Percentiles rank a stretch among this genome's conserved stretches.
phyloP scores from a whole-genome alignment of 2,797 vertebrate species.

The Clarias pachynema region DNA sequence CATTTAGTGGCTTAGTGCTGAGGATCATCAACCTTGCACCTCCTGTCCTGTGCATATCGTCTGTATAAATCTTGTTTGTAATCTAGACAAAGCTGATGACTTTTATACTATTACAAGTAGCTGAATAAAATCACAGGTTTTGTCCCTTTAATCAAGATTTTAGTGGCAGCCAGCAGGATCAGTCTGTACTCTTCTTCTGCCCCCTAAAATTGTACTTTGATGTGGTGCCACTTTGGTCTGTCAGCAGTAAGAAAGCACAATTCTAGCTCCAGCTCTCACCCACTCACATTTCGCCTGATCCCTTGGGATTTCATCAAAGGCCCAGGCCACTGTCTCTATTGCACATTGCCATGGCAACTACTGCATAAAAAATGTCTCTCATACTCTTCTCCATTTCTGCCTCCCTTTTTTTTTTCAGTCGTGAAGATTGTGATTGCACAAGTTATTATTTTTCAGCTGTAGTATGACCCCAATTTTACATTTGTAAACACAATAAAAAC shows the following conservation, averaged over 20 bases:
- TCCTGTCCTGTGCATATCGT: no score
- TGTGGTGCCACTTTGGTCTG: slow-evolving; percentile 44
- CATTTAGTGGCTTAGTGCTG: background rate
- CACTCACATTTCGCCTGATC: slow-evolving; percentile 54
- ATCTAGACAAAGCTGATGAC: background rate
- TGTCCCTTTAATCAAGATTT: slow-evolving; percentile 15
- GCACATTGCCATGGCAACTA: slow-evolving; percentile 68
- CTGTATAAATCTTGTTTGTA: background rate
- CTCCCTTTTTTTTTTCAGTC: slow-evolving; percentile 53
- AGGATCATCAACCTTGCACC: no score
- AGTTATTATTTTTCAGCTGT: background rate
- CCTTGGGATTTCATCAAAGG: slow-evolving; percentile 47
- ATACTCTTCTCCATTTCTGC: slow-evolving; percentile 38
- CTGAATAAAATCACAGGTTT: background rate
- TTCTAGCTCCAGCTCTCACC: slow-evolving; percentile 4
- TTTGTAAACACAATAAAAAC: background rate
- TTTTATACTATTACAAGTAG: background rate
- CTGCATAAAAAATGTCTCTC: slow-evolving; percentile 50
- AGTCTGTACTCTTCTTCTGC: slow-evolving; percentile 20
- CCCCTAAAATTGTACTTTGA: slow-evolving; percentile 38
- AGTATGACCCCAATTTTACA: background rate
- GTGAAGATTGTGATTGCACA: slow-evolving; percentile 63
- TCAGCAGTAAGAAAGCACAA: slow-evolving; percentile 12
- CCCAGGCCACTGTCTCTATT: slow-evolving; percentile 45
- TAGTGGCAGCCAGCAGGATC: slow-evolving; percentile 38